Percentiles rank a stretch among this genome's conserved stretches.
Conservation (phyloP, 2,888 invertebrate genomes). For the Craniophora ligustri region DNA sequence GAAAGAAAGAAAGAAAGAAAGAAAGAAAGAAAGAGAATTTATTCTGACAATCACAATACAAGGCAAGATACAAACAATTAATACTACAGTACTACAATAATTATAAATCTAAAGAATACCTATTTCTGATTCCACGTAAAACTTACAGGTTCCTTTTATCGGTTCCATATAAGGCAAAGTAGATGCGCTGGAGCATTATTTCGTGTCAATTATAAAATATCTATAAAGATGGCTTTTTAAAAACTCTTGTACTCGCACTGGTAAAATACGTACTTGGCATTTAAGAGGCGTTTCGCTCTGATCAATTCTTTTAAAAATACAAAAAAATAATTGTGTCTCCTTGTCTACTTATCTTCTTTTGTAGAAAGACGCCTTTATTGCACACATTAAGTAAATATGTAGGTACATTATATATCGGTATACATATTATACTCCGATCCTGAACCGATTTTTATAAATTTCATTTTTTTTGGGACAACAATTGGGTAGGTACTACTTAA, state of each 20-base stretch:
- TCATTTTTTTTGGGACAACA: too few species aligned
- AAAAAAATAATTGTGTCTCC: slow-evolving; percentile 14
- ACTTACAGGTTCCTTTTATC: slow-evolving; percentile 14
- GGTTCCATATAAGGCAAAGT: slow-evolving; percentile 16
- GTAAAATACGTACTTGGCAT: slow-evolving; percentile 34
- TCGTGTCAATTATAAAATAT: slow-evolving; percentile 44
- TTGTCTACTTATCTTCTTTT: background rate
- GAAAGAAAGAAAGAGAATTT: too few species aligned
- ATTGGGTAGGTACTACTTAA: too few species aligned
- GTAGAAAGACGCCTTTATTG: background rate
- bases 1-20: too few species aligned
- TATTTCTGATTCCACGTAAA: slow-evolving; percentile 6
- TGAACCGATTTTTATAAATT: too few species aligned
- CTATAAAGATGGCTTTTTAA: slow-evolving; percentile 23
- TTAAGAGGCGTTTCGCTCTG: slow-evolving; percentile 19
- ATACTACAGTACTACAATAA: background rate
- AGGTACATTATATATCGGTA: too few species aligned
- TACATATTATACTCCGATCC: too few species aligned
- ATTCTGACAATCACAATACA: too few species aligned
- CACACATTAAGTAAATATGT: too few species aligned
- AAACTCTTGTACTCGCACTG: slow-evolving; percentile 9
- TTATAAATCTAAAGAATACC: background rate
- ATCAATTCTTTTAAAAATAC: slow-evolving; percentile 29
- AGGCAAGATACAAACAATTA: too few species aligned
- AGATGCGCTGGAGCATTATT: slow-evolving; percentile 13